Conservation (phyloP, 1,140 invertebrate genomes). For the Neoseiulus cucumeris region DNA sequence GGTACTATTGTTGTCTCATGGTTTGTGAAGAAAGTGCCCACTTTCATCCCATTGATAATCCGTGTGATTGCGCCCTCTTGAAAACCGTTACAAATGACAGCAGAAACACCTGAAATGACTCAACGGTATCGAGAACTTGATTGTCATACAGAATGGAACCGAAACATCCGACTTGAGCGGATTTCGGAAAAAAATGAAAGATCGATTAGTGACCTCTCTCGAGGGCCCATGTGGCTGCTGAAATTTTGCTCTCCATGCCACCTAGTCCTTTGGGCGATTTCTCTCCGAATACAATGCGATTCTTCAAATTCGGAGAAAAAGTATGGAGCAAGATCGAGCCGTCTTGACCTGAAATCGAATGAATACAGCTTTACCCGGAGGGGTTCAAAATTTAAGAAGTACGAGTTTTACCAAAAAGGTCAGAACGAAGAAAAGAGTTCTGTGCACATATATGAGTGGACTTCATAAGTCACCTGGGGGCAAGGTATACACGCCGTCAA, state of each 20-base stretch:
- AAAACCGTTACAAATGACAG: slow-evolving; percentile 94
- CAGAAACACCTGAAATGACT: slow-evolving; percentile 40
- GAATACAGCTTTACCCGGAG: too few relatives aligned
- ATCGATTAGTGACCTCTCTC: too few relatives aligned
- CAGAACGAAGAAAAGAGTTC: too few relatives aligned
- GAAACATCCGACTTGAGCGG: too few relatives aligned
- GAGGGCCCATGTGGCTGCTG: slow-evolving; percentile 83
- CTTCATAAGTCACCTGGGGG: slow-evolving; percentile 43
- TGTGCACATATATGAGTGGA: too few relatives aligned
- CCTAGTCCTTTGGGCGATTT: slow-evolving; percentile 89
- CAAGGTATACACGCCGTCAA: slow-evolving; percentile 89
- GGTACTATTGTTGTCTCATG: slow-evolving; percentile 41
- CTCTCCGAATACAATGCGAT: slow-evolving; percentile 66
- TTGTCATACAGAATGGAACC: too few relatives aligned
- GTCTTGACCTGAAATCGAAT: slow-evolving; percentile 42
- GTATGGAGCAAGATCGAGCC: slow-evolving; percentile 80
- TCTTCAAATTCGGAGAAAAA: slow-evolving; percentile 35
- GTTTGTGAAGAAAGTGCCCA: slow-evolving; percentile 94
- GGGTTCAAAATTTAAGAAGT: too few relatives aligned
- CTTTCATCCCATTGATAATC: slow-evolving; percentile 73
- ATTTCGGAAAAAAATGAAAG: too few relatives aligned
- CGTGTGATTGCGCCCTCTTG: slow-evolving; percentile 79
- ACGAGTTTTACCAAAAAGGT: too few relatives aligned
- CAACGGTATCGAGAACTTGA: too few relatives aligned
- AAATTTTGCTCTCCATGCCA: slow-evolving; percentile 92